Base-by-base conservation (phyloP, 2,797 vertebrate species). In the Emydoidea blandingii region DNA sequence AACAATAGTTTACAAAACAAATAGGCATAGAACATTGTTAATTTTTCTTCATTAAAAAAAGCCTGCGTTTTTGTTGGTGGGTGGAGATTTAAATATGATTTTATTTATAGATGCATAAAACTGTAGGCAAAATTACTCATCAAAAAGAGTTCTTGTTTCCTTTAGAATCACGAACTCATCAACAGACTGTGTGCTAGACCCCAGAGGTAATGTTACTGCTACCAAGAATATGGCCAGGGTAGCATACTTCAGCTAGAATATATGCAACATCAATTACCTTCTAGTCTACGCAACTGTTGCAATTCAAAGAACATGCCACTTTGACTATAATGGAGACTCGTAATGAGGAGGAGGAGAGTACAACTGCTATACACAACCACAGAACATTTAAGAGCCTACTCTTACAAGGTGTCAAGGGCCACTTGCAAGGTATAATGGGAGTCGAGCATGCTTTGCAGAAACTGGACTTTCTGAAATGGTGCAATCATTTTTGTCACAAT, bases 231-330 rank as follows among this genome's bases (percentile, higher is more conserved):
- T 62, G 34, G 8, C 5, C 50, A n/a, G 10, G 49, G 57, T 10
- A 76, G 10, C 29, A 80, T 57, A 6, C 10, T 81, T 72, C 10
- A n/a, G 4, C 10, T 41, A 79, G 10, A 15, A 34, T 62, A 37
- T 1, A 1, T 9, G n/a, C 2, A 79, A 0, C 29, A 74, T 85
- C 53, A 31, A 68, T 5, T 72, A 74, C 25, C 4, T n/a, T 10
- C 8, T 86, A 37, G 9, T 10, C 79, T 49, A 57, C 0, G 0
- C 1, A 86, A 9, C 54, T 54, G 15, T 5, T 12, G n/a, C 5
- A 83, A 41, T 25, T 9, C 3, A 54, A 86, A 62, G 37, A 15
- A 34, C 54, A 29, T 4, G 81, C 3, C 4, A 12, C 25, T 79
- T 80, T 79, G 81, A 10, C 16, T 76, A 2, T 1, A 15, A 8